Evolutionary conservation across 2,888 invertebrate species (phyloP), one percentile per base, ranked within the genome.

Genomic region (Spodoptera picta): DNA sequence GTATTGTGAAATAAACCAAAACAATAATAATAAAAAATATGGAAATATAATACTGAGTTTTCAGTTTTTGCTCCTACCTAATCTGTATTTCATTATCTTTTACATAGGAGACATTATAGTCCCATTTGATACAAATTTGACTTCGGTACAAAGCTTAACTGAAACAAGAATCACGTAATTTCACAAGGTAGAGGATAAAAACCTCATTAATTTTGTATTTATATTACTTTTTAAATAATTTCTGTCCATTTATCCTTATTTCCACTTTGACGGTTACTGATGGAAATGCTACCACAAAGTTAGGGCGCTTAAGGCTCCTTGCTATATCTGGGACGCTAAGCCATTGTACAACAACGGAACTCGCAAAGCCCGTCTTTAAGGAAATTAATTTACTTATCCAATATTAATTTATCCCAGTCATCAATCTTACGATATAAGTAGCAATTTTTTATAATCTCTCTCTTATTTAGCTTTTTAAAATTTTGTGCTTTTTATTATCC

Each of bases 341-440:
- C 53, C 48, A 44, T 60, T 60, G 43, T 75, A 55, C 55, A 51
- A 43, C 31, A 9, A 27, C 31, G 51, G 14, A 72, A 31, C 52
- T 42, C 44, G 55, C 41, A 24, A 19, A 59, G 45, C 23, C 53
- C 42, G 41, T 55, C 51, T 54, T 68, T 49, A 69, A 51, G 44
- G 51, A 50, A 75, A 75, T 69, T 63, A 73, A 71, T 67, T 73
- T 53, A 67, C 49, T 66, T 59, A 63, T 50, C 51, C 51, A 45
- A 60, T 56, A 75, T 72, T 64, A 56, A 75, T 64, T 63, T 53
- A 59, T 71, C 59, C 42, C 10, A 55, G 47, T 53, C 72, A 67
- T 71, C 41, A 58, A 71, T 75, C 72, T 71, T 60, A 42, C 14
- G 42, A 42, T 58, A 55, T 71, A 47, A 66, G 31, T 52, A 4